A percentile compares a stretch with the other conserved stretches of the same genome.
Evolutionary conservation across 1,140 invertebrate genomes (phyloP).

Genomic region (Pinna nobilis): DNA sequence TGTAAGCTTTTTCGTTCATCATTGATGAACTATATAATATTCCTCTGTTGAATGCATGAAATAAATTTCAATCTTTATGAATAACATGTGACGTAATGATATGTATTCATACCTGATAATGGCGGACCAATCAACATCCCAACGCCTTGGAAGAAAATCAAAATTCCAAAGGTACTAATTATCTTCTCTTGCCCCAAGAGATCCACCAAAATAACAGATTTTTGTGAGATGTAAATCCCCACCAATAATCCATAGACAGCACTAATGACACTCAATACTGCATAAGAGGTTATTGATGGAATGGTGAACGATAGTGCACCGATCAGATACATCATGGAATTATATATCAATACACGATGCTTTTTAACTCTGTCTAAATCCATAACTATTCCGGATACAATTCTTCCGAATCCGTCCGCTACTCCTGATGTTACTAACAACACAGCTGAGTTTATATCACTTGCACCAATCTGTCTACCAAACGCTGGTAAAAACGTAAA

Average conservation of each 20-base stretch:
- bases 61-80: neutral
- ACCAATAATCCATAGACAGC: constrained; percentile 56
- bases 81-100: neutral
- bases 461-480: constrained; percentile 54
- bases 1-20: neutral
- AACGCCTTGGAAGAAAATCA: constrained; percentile 93
- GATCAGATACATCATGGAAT: constrained; percentile 17
- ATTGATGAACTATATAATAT: neutral
- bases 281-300: constrained; percentile 13
- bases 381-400: constrained; percentile 77
- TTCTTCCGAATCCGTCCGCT: constrained; percentile 79
- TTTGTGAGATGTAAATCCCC: constrained; percentile 84
- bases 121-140: constrained; percentile 89
- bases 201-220: constrained; percentile 94
- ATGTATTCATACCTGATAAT: constrained; percentile 83
- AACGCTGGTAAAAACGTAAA: constrained; percentile 86
- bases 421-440: constrained; percentile 89
- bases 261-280: constrained; percentile 27
- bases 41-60: constrained; percentile 4
- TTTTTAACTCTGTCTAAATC: constrained; percentile 60
- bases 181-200: constrained; percentile 92
- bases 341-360: constrained; percentile 35
- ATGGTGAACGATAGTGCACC: constrained; percentile 13
- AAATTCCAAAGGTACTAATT: constrained; percentile 93
- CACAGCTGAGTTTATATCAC: constrained; percentile 78